Evolutionary conservation across 2,797 vertebrate species (phyloP), one percentile per base, ranked within the genome.

Genomic region (Leucoraja ocellata): DNA sequence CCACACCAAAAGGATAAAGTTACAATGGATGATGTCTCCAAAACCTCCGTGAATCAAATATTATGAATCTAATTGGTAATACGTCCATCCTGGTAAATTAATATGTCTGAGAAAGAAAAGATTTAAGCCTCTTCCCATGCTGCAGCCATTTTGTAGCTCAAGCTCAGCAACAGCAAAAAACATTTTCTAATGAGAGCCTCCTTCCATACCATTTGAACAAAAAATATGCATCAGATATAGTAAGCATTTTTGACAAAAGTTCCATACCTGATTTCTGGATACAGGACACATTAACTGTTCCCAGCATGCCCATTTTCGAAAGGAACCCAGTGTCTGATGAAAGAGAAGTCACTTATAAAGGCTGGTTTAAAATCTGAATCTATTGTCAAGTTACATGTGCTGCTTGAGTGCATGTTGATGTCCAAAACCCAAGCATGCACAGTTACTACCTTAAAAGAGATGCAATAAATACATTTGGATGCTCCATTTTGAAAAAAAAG

Each of bases 181-280:
- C 13, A 1, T 65, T 86, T 63, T 86, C 32, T 28, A 14, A 32
- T 32, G 28, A 0, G 6, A 86, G 14, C 5, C n/a, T 7, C 8
- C 39, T 1, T 6, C 13, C 11, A n/a, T n/a, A 14, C 58, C 23
- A 16, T 58, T 79, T 58, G 54, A 83, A 83, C 46, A 84, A 61
- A 58, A 25, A 14, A 54, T 2, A 18, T 36, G n/a, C 61, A 88
- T 25, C 46, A 90, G 39, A 90, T 63, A 90, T 23, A 18, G 63
- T 8, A 84, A 90, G 65, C 32, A 90, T 39, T 90, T 90, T 18
- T 6, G 61, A 71, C n/a, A 83, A 84, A 71, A 71, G 23, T 65
- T 90, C 81, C 54, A 3, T 84, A 84, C 81, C 36, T 91, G 36
- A 74, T 73, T 91, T 91, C 39, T 71, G 86, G 36, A 91, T 25